Base-by-base conservation (phyloP, 1,140 invertebrate genomes). In the Elymnias hypermnestra region DNA sequence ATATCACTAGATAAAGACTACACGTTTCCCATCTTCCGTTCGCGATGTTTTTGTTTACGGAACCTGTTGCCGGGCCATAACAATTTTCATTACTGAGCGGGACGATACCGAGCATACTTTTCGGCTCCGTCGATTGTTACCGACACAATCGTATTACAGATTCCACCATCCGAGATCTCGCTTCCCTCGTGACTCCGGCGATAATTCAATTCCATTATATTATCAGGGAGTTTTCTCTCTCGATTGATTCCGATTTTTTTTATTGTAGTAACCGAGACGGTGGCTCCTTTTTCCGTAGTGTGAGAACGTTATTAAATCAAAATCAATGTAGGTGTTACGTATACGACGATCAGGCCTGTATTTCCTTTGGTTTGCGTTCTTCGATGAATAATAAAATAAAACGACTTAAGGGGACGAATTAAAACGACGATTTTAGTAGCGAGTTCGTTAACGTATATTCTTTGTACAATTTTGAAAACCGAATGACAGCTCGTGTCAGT, bases 181-280 rank as follows among this genome's bases (percentile, higher is more conserved):
- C 33, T 36, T 53, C 57, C 54, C 44, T 63, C 61, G 55, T 64
- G 33, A 19, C 33, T 70, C 71, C 69, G 67, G 67, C 54, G 72
- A 78, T 82, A 75, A 82, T 82, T 78, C 72, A 74, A 78, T 82
- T 76, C 71, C 48, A 78, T 82, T 76, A 74, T 74, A 72, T 68
- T 70, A 72, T 70, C 63, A 49, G 59, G 59, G 66, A 58, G 71
- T 19, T 74, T 72, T 72, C 61, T 63, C 70, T 55, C 56, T 65
- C 70, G 67, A 76, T 74, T 78, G 72, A 72, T 72, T 72, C 57
- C 28, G 45, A 44, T 37, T 51, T 57, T 64, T 68, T 62, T 21
- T 6, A 4, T 62, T 64, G 56, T 36, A 50, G 29, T 33, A 12
- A 2, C 8, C 3, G 13, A 33, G 29, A 15, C 29, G 19, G n/a